phyloP scores from a whole-genome alignment of 2,113 vertebrate genomes.

The Hemiscyllium ocellatum region DNA sequence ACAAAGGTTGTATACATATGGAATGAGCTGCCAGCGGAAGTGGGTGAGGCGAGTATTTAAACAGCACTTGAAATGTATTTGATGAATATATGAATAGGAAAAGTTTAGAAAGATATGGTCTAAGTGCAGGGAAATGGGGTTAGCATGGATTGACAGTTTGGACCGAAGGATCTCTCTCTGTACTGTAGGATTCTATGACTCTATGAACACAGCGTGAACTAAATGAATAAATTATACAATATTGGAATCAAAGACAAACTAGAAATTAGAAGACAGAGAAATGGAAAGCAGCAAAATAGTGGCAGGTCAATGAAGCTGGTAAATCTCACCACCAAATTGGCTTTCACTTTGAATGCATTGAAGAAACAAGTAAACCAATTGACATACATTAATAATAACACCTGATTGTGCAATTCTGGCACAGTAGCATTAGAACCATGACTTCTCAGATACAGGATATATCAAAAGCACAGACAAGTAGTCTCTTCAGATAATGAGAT shows the following conservation, averaged over 20 bases:
- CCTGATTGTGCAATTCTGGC: not conserved
- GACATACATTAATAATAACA: not conserved
- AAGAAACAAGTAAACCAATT: not conserved
- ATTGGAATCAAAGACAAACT: not conserved
- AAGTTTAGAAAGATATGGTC: too few relatives aligned
- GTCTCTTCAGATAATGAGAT: not conserved
- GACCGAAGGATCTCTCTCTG: too few relatives aligned
- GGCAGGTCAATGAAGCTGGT: not conserved
- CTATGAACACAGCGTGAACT: not conserved
- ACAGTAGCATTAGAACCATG: not conserved
- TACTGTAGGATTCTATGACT: too few relatives aligned
- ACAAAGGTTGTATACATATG: too few relatives aligned
- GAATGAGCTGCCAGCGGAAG: too few relatives aligned
- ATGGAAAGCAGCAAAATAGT: not conserved
- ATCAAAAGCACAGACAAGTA: not conserved
- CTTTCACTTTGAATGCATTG: not conserved
- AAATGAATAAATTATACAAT: slow-evolving; percentile 1
- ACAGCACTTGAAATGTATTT: too few relatives aligned
- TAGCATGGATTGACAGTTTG: too few relatives aligned
- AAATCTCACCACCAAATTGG: not conserved
- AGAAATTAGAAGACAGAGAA: not conserved
- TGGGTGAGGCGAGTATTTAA: too few relatives aligned
- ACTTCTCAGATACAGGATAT: not conserved
- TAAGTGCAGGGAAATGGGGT: too few relatives aligned
- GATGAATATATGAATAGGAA: too few relatives aligned